These are phyloP conservation scores for Teleopsis dalmanni DNA, from an alignment of 1,140 invertebrate species.

Conservation along the genomic window DNA sequence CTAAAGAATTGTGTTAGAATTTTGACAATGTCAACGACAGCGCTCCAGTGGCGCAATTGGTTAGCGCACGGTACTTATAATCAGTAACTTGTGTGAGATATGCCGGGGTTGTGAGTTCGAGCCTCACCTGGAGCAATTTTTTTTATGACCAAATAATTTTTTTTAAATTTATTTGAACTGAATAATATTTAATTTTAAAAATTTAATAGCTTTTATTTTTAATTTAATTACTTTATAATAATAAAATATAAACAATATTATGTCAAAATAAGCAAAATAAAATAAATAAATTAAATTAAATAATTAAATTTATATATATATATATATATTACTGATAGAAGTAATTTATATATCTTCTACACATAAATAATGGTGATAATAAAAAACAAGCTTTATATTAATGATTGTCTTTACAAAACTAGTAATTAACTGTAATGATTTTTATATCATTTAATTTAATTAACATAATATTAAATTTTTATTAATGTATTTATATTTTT, in stretches of 20 bases:
- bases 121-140: constrained; percentile 67
- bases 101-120: constrained; percentile 94
- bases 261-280: neutral
- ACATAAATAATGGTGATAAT: neutral
- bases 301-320: neutral
- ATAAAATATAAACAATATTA: neutral
- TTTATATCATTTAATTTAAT: neutral
- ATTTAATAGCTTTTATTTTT: constrained; percentile 1
- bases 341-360: neutral
- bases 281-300: neutral
- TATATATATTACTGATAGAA: neutral
- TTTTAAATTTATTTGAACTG: constrained; percentile 1
- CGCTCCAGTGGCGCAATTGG: constrained; percentile 91
- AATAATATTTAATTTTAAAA: too few species aligned
- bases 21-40: constrained; percentile 8
- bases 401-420: neutral
- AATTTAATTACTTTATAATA: neutral
- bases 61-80: constrained; percentile 96
- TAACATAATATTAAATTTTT: neutral
- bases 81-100: constrained; percentile 71
- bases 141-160: constrained; percentile 1
- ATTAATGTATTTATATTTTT: too few species aligned
- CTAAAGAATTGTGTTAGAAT: neutral
- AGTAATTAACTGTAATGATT: neutral
- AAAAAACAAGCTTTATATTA: neutral